Conservation (phyloP, 2,113 vertebrate genomes). For the Rhynchomys soricoides region DNA sequence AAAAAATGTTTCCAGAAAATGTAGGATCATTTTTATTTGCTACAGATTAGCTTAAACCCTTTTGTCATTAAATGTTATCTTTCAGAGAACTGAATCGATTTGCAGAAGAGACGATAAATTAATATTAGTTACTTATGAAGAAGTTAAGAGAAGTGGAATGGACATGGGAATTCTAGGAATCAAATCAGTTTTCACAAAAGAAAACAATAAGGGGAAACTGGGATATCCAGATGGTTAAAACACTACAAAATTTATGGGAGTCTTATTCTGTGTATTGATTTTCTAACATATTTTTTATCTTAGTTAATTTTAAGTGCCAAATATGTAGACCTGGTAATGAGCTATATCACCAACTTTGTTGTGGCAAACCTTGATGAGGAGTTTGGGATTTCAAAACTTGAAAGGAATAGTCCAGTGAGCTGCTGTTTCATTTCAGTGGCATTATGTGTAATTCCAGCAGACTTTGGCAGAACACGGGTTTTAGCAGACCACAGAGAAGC, state of each 20-base stretch:
- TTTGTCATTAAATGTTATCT: not conserved
- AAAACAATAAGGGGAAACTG: not conserved
- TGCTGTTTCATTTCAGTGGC: not conserved
- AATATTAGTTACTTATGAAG: conserved; percentile 2
- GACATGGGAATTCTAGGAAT: not conserved
- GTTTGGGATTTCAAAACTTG: not conserved
- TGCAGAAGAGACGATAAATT: not conserved
- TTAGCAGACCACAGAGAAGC: not conserved
- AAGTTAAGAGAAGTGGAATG: not conserved
- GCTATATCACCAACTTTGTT: not conserved
- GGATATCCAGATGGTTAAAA: not conserved
- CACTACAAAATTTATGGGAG: not conserved
- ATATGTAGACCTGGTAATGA: not conserved
- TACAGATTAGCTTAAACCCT: not conserved
- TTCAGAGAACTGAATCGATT: not conserved
- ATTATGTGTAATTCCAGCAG: not conserved
- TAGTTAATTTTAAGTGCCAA: not conserved
- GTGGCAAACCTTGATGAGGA: not conserved
- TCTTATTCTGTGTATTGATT: not conserved
- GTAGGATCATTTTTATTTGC: not conserved
- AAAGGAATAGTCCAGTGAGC: not conserved
- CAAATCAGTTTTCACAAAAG: not conserved
- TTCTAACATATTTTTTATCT: not conserved
- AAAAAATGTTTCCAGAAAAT: not conserved
- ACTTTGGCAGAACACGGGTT: not conserved